phyloP scores from a whole-genome alignment of 1,140 invertebrate genomes.

The Trichonephila inaurata region DNA sequence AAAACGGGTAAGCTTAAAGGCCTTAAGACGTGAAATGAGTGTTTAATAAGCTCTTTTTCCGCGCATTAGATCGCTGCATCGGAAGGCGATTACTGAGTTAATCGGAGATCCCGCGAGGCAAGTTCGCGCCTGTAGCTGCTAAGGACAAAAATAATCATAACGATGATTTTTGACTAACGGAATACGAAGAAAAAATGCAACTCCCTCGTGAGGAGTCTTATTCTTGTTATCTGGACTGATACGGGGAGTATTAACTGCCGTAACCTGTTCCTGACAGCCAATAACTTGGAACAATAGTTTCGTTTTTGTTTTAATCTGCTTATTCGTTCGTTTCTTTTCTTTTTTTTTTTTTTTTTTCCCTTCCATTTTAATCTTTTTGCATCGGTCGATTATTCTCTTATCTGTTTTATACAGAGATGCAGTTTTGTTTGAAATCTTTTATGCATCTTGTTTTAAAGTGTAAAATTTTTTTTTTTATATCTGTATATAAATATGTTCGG shows the following conservation, averaged over 20 bases:
- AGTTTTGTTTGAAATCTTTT: background rate
- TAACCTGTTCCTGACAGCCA: background rate
- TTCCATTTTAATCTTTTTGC: background rate
- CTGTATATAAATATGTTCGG: no score
- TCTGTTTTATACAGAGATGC: background rate
- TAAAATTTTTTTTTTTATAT: no score
- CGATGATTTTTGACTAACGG: background rate
- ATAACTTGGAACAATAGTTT: constrained; percentile 4
- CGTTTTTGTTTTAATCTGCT: no score
- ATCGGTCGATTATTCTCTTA: constrained; percentile 35
- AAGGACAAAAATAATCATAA: constrained; percentile 28
- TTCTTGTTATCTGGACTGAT: constrained; percentile 16
- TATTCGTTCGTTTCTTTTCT: no score
- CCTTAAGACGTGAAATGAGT: constrained; percentile 10
- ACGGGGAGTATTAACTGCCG: background rate
- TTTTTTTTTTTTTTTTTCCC: background rate
- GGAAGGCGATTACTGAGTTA: constrained; percentile 49
- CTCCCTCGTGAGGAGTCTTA: background rate
- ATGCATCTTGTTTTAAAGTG: no score
- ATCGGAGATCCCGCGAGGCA: constrained; percentile 19
- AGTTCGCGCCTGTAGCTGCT: background rate
- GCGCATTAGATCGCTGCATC: background rate
- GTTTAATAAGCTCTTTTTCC: constrained; percentile 41
- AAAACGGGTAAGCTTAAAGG: constrained; percentile 20
- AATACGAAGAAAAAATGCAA: background rate